Evolutionary conservation across 2,113 vertebrate species (phyloP).

Genomic region (Delphinus delphis): DNA sequence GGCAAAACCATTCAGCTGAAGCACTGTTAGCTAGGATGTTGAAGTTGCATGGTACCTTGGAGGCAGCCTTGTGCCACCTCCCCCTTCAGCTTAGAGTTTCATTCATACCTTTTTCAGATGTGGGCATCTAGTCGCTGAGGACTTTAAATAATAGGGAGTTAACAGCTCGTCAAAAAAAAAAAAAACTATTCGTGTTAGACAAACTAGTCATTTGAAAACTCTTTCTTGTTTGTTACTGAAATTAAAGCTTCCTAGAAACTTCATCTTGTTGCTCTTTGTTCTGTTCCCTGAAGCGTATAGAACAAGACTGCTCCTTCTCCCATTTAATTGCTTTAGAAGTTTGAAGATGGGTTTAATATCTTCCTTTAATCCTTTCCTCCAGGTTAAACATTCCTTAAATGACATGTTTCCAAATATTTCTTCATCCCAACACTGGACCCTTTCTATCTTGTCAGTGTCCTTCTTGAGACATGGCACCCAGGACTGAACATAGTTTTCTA

Average conservation of each 20-base stretch:
- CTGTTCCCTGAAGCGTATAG: neutral
- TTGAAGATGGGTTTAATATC: neutral
- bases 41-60: neutral
- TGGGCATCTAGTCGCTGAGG: neutral
- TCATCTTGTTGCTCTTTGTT: neutral
- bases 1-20: neutral
- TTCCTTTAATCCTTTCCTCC: neutral
- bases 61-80: neutral
- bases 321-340: neutral
- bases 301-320: neutral
- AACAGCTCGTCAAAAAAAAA: constrained; percentile 36
- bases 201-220: constrained; percentile 36
- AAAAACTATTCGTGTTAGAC: neutral
- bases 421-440: neutral
- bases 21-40: neutral
- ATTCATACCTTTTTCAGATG: neutral
- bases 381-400: neutral
- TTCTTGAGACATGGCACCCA: neutral
- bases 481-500: neutral
- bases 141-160: neutral
- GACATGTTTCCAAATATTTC: neutral
- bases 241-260: constrained; percentile 18
- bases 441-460: neutral
- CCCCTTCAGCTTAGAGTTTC: neutral
- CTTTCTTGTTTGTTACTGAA: constrained; percentile 22